Base-by-base conservation (phyloP, 2,113 vertebrate genomes). In the Mobula hypostoma region DNA sequence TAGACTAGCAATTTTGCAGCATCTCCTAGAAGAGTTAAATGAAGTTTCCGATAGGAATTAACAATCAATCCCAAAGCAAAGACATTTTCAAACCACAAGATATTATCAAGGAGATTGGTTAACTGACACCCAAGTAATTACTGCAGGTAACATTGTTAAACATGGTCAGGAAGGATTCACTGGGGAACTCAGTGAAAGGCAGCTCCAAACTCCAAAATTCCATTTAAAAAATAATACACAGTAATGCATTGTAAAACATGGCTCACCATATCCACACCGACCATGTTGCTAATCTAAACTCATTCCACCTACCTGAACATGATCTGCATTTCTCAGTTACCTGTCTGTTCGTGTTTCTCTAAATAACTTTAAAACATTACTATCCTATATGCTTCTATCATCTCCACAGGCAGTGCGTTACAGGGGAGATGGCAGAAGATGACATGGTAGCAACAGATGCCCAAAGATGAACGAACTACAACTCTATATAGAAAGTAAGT, bases 401-500 rank as follows among this genome's bases (percentile, higher is more conserved):
- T 1, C 48, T 48, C 1, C 48, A 48, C 63, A 11, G 63, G 48
- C 48, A 66, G 7, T 66, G 63, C 5, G 5, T 5, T 66, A 48
- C 5, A 66, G 63, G 7, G 63, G 63, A 66, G 63, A 14, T 74
- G 14, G 70, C n/a, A 79, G n/a, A 29, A 94, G 94, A 95, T 0
- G 94, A 48, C 48, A 48, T 27, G 1, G 11, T 2, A 19, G 83
- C 0, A 72, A 83, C 82, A 48, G 48, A 40, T 94, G 94, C 80
- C 77, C 66, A 72, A 36, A 40, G 19, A 9, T 88, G 94, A 80
- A 7, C 58, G 94, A 90, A 94, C 70, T 94, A 91, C 76, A 36
- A 87, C 95, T 82, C 94, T 94, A 27, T 94, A 77, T n/a, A 63
- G 82, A 94, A 82, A 95, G 83, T 94, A 40, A 95, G 19, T 5